Evolutionary conservation across 2,113 vertebrate genomes (phyloP).

Genomic region (Cromileptes altivelis): DNA sequence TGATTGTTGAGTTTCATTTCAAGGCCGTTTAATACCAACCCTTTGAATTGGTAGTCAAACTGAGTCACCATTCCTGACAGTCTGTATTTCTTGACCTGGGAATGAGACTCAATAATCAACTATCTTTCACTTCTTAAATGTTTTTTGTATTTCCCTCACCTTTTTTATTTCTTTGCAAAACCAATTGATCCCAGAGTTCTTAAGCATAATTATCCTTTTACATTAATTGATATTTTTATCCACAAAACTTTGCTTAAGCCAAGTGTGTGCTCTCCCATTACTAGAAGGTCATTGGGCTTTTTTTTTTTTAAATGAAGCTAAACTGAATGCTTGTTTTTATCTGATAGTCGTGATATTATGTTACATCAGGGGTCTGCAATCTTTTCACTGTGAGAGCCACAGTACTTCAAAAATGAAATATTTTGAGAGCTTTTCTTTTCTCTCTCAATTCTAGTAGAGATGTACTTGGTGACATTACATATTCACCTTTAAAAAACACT

Average conservation of each 20-base stretch:
- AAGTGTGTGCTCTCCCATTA: background rate
- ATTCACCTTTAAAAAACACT: conserved; percentile 12
- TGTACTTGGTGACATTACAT: conserved; percentile 5
- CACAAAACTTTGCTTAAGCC: background rate
- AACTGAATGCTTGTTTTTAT: background rate
- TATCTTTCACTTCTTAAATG: background rate
- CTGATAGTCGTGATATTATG: background rate
- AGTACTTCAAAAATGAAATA: conserved; percentile 2
- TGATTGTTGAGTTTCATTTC: no score
- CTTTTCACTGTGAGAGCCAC: conserved; percentile 6
- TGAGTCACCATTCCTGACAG: no score
- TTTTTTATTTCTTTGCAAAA: background rate
- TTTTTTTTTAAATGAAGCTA: background rate
- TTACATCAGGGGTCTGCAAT: background rate
- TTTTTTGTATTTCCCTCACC: background rate
- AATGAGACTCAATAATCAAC: no score
- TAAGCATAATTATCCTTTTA: no score
- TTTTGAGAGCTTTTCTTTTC: background rate
- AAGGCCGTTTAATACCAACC: no score
- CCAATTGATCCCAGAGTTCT: no score
- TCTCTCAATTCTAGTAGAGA: background rate
- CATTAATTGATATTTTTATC: background rate
- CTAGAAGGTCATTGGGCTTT: background rate
- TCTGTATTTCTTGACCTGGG: no score
- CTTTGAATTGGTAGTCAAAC: no score